These are phyloP conservation scores for Drosophila sturtevanti DNA, from an alignment of 1,140 invertebrate species.

Conservation along the genomic window DNA sequence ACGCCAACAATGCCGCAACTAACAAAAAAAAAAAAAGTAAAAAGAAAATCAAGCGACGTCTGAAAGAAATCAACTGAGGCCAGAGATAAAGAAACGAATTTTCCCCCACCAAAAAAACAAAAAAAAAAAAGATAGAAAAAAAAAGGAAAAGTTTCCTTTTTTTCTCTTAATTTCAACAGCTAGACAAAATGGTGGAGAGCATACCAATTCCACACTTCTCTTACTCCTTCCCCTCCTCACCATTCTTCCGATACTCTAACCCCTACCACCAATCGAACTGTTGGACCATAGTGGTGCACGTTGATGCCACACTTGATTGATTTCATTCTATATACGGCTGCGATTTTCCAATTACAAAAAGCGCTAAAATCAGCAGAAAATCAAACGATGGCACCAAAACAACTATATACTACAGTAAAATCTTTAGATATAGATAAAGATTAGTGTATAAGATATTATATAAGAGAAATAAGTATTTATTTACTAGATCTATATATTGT, in stretches of 20 bases:
- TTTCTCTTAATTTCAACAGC: conserved; percentile 56
- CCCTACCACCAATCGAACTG: conserved; percentile 31
- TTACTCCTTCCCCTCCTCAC: conserved; percentile 27
- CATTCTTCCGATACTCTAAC: no score
- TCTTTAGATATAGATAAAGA: neutral
- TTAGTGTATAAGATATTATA: no score
- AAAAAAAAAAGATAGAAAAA: conserved; percentile 21
- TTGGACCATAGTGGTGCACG: conserved; percentile 61
- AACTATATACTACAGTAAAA: neutral
- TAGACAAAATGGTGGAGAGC: conserved; percentile 43
- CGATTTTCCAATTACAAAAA: conserved; percentile 79
- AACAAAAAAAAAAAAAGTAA: conserved; percentile 27
- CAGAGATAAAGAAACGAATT: conserved; percentile 58
- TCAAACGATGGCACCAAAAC: conserved; percentile 23
- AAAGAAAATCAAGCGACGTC: conserved; percentile 25
- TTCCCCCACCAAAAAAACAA: neutral
- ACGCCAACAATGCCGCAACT: conserved; percentile 47
- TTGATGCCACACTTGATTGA: conserved; percentile 76
- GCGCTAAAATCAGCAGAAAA: conserved; percentile 78
- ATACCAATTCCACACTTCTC: conserved; percentile 49
- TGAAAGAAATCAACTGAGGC: conserved; percentile 59
- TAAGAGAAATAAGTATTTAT: no score
- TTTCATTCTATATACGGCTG: conserved; percentile 76
- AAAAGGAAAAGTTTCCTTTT: conserved; percentile 45
- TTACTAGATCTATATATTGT: no score